A percentile compares a stretch with the other conserved stretches of the same genome.
Conservation (phyloP, 2,113 vertebrate genomes). For the Rousettus leschenaultii region DNA sequence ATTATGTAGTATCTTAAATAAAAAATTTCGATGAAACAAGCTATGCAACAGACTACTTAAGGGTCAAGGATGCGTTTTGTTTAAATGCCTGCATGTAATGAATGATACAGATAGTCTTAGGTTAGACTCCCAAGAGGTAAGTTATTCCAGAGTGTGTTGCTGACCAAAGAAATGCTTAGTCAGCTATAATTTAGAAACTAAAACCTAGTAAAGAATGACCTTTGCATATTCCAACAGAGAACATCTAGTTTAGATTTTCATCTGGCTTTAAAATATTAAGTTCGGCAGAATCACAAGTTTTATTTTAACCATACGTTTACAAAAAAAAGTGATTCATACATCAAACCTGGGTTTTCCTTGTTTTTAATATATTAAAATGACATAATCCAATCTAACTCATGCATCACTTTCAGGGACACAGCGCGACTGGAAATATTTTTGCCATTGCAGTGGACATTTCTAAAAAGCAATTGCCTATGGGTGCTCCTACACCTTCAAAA, state of each 20-base stretch:
- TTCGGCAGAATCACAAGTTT: slow-evolving; percentile 76
- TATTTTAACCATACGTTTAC: slow-evolving; percentile 79
- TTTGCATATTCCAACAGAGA: slow-evolving; percentile 66
- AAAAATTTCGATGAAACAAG: slow-evolving; percentile 16
- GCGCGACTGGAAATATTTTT: slow-evolving; percentile 61
- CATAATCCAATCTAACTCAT: slow-evolving; percentile 77
- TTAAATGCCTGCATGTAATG: slow-evolving; percentile 35
- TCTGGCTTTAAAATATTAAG: slow-evolving; percentile 80
- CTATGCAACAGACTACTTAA: slow-evolving; percentile 46
- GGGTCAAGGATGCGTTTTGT: slow-evolving; percentile 38
- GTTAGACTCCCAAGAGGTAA: slow-evolving; percentile 49
- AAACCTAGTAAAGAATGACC: slow-evolving; percentile 63
- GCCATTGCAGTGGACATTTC: slow-evolving; percentile 59
- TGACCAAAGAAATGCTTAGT: slow-evolving; percentile 46
- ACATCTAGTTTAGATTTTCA: slow-evolving; percentile 71
- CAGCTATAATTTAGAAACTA: slow-evolving; percentile 53
- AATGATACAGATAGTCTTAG: not conserved
- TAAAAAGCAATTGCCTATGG: slow-evolving; percentile 67
- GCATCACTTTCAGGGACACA: slow-evolving; percentile 57
- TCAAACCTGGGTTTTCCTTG: slow-evolving; percentile 67
- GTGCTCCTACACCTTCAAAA: slow-evolving; percentile 73
- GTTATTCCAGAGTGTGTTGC: slow-evolving; percentile 39
- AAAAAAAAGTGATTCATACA: slow-evolving; percentile 67
- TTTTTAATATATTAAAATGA: slow-evolving; percentile 71
- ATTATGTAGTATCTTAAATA: slow-evolving; percentile 65